Conservation (phyloP, 1,140 invertebrate genomes). For the Babylonia areolata region DNA sequence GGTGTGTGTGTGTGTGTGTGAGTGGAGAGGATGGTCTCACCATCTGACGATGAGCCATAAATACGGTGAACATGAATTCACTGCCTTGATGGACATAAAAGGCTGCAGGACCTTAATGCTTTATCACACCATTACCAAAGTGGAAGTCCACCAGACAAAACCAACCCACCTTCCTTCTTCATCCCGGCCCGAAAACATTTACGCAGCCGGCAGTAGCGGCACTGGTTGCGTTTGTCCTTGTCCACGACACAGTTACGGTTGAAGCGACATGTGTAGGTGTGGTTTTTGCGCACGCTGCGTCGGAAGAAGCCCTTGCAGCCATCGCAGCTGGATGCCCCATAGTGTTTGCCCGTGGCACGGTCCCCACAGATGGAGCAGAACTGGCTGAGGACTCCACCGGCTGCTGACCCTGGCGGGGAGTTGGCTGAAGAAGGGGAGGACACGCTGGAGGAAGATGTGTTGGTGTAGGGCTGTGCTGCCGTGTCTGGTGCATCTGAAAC, state of each 20-base stretch:
- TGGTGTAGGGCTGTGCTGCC: conserved; percentile 37
- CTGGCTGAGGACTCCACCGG: conserved; percentile 56
- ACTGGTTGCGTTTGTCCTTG: conserved; percentile 98
- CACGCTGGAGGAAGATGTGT: not conserved
- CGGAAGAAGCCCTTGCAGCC: conserved; percentile 79
- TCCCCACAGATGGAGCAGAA: conserved; percentile 96
- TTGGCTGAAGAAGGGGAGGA: conserved; percentile 2
- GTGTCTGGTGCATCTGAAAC: conserved; percentile 40
- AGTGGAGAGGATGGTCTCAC: too few species aligned
- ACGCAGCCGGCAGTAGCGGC: conserved; percentile 94
- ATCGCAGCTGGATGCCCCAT: conserved; percentile 99
- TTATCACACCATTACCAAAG: too few species aligned
- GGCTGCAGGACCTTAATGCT: too few species aligned
- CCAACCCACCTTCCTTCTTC: conserved; percentile 94
- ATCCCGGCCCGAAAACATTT: conserved; percentile 98
- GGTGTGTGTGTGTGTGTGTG: too few species aligned
- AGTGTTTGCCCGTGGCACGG: conserved; percentile 87
- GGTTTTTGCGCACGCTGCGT: conserved; percentile 89
- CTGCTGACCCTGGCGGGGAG: conserved; percentile 12
- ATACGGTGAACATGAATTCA: too few species aligned
- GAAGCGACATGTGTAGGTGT: conserved; percentile 97
- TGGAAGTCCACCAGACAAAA: too few species aligned
- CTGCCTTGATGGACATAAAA: too few species aligned
- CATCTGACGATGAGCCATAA: too few species aligned
- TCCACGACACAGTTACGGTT: conserved; percentile 95